Base-by-base conservation (phyloP, 2,113 vertebrate genomes). In the Uropsilus gracilis region DNA sequence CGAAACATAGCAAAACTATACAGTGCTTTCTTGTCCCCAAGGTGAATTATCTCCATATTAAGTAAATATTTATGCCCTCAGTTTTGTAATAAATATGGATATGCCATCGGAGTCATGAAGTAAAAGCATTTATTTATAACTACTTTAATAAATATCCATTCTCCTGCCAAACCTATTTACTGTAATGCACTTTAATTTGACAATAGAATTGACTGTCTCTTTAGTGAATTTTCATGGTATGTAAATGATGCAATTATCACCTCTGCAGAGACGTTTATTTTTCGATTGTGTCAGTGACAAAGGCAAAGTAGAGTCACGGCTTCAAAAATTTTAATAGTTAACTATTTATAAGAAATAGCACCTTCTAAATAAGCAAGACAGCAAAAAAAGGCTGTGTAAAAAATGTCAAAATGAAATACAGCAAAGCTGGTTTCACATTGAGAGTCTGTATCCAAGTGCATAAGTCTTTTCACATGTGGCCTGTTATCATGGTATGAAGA, bases 191-290 rank as follows among this genome's bases (percentile, higher is more conserved):
- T 90, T 91, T 96, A 61, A 37, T 94, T 90, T 90, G 55, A 80
- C 82, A 95, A 91, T 39, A 89, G 8, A 95, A 87, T 46, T 84
- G 57, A 44, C 46, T 73, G 26, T 6, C 53, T 66, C 20, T 90
- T 61, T 48, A 48, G 11, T 86, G 8, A 73, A 89, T 76, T 97
- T 95, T 83, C n/a, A 91, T 13, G 37, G 9, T 90, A 94, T 71
- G 44, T 81, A 96, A 96, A 96, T 96, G 44, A 88, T 80, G 32
- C 8, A 90, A 94, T 95, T 95, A 96, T 94, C 69, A 96, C 69
- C 73, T 84, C 77, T 87, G 20, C 42, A 89, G 80, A 64, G 34
- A 94, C 34, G 0, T 61, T 89, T 75, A 93, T 77, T 85, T 93
- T 91, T 80, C 50, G 34, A 86, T 63, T 86, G 34, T 64, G 75